Percentiles rank a stretch among this genome's conserved stretches.
Conservation (phyloP, 92 coral and sea anemone genomes). For the Parazoanthus darwini region DNA sequence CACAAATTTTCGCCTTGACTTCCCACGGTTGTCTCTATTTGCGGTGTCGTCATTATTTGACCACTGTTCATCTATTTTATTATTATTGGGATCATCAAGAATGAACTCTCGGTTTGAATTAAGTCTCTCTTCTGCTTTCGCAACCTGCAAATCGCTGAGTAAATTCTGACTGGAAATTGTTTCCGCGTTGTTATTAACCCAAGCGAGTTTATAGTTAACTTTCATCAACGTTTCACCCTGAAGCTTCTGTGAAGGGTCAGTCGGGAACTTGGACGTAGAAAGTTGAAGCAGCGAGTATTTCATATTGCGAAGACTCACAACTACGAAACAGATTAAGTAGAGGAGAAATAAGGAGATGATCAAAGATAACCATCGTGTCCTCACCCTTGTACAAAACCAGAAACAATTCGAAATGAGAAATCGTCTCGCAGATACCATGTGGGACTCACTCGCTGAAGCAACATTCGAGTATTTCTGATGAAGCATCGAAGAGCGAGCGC, state of each 20-base stretch:
- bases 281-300: conserved; percentile 26
- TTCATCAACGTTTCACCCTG: conserved; percentile 37
- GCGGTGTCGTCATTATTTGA: conserved; percentile 9
- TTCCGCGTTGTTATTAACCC: conserved; percentile 15
- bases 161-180: conserved; percentile 26
- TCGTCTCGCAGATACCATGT: conserved; percentile 43
- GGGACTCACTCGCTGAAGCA: conserved; percentile 21
- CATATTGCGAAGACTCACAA: conserved; percentile 30
- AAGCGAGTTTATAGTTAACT: conserved; percentile 31
- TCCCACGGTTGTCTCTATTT: conserved; percentile 33
- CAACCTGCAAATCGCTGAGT: conserved; percentile 17
- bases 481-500: conserved; percentile 8
- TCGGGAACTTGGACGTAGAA: conserved; percentile 31
- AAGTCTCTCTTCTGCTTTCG: conserved; percentile 17
- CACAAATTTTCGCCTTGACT: conserved; percentile 67
- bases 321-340: conserved; percentile 20
- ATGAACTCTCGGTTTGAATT: conserved; percentile 10
- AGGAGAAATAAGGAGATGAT: conserved; percentile 20
- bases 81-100: conserved; percentile 25
- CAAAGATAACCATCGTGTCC: conserved; percentile 40
- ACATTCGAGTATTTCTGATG: conserved; percentile 18
- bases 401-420: conserved; percentile 39
- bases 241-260: conserved; percentile 25
- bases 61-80: conserved; percentile 24
- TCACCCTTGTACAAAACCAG: conserved; percentile 39